Evolutionary conservation across 1,140 invertebrate genomes (phyloP).

Genomic region (Lepidurus arcticus): DNA sequence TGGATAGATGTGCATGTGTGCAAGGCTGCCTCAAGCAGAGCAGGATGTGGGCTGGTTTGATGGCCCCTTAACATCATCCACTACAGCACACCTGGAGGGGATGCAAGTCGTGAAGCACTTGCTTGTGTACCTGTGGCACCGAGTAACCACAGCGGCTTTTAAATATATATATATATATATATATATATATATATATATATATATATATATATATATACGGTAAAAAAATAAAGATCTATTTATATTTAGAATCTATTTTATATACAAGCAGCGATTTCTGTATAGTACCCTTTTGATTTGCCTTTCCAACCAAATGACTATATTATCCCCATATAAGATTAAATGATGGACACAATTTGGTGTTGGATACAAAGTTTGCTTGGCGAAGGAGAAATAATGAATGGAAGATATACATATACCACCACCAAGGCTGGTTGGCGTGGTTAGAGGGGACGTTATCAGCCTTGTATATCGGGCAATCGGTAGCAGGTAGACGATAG

Average conservation of each 20-base stretch:
- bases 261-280: no score
- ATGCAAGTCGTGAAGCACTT: constrained; percentile 9
- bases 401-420: background rate
- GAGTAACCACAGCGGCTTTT: background rate
- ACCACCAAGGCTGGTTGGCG: background rate
- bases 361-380: no score
- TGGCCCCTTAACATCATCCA: background rate
- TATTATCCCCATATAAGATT: no score
- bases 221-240: no score
- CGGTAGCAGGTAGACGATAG: constrained; percentile 16
- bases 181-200: no score
- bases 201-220: no score
- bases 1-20: constrained; percentile 13
- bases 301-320: no score
- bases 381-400: background rate
- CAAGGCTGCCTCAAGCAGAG: constrained; percentile 13
- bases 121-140: background rate
- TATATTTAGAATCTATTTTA: no score
- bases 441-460: background rate
- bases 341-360: no score
- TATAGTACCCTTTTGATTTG: no score
- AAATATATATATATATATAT: no score
- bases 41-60: constrained; percentile 20
- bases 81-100: constrained; percentile 12
- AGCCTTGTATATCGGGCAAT: background rate